These are phyloP conservation scores for Phytoseiulus persimilis DNA, from an alignment of 2,888 invertebrate species.

Conservation along the genomic window DNA sequence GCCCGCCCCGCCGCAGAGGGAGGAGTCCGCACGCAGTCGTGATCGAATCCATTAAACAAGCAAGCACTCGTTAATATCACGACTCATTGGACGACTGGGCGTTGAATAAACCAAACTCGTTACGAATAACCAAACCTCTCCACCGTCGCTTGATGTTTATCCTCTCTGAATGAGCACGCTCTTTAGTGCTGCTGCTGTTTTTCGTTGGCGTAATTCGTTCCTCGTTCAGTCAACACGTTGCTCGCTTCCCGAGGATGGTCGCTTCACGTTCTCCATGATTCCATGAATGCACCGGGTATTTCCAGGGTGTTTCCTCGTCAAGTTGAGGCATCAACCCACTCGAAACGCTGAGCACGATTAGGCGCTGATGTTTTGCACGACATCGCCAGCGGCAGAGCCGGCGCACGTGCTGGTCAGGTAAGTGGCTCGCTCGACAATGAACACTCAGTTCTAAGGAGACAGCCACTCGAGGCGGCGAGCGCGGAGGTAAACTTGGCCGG, in stretches of 20 bases:
- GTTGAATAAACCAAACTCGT: not conserved
- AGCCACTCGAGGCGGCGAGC: not conserved
- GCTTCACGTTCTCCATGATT: no score
- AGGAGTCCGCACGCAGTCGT: not conserved
- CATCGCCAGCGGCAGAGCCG: not conserved
- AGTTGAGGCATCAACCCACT: no score
- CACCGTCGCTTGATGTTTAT: not conserved
- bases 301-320: no score
- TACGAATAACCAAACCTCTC: not conserved
- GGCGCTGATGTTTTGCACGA: no score
- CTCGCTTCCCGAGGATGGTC: no score
- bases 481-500: not conserved
- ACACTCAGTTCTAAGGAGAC: not conserved
- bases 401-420: not conserved
- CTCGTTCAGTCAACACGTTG: no score
- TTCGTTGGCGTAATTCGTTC: no score
- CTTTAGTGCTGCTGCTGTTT: no score
- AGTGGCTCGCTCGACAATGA: not conserved
- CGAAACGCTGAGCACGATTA: no score
- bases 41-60: constrained; percentile 18
- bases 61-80: not conserved
- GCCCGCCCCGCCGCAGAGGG: not conserved
- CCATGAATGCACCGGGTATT: no score
- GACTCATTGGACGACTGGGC: constrained; percentile 5
- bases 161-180: not conserved